A percentile compares a stretch with the other conserved stretches of the same genome.
Conservation (phyloP, 2,888 invertebrate genomes). For the Schizotus pectinicornis region DNA sequence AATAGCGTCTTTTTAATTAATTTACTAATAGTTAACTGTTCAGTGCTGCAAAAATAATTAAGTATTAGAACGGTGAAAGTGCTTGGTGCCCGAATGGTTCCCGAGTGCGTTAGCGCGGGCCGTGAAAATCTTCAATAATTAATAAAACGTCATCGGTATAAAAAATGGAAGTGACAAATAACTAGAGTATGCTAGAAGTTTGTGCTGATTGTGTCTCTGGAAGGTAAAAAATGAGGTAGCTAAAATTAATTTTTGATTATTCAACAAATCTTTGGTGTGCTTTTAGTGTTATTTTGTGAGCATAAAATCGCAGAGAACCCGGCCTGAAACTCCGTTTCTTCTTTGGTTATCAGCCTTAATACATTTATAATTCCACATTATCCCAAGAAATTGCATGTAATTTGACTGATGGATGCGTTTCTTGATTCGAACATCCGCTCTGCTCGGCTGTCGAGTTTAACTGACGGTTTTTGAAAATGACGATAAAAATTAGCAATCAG, state of each 20-base stretch:
- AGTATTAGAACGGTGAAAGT: constrained; percentile 16
- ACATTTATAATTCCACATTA: too few relatives aligned
- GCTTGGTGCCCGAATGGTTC: constrained; percentile 14
- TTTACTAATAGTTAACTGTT: constrained; percentile 25
- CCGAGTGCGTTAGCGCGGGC: constrained; percentile 8
- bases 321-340: too few relatives aligned
- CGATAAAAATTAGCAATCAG: too few relatives aligned
- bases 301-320: too few relatives aligned
- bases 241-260: constrained; percentile 27
- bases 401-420: too few relatives aligned
- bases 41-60: constrained; percentile 23
- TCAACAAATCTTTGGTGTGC: constrained; percentile 9
- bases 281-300: background rate
- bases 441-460: too few relatives aligned
- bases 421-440: too few relatives aligned
- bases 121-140: constrained; percentile 39
- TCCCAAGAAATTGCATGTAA: too few relatives aligned
- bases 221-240: constrained; percentile 41
- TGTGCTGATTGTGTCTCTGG: constrained; percentile 37
- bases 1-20: constrained; percentile 29
- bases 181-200: constrained; percentile 36
- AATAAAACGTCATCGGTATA: constrained; percentile 44
- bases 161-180: constrained; percentile 44
- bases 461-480: too few relatives aligned
- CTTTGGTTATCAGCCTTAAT: too few relatives aligned